These are phyloP conservation scores for Eulemur coronatus DNA, from an alignment of 2,797 vertebrate species.

Conservation along the genomic window DNA sequence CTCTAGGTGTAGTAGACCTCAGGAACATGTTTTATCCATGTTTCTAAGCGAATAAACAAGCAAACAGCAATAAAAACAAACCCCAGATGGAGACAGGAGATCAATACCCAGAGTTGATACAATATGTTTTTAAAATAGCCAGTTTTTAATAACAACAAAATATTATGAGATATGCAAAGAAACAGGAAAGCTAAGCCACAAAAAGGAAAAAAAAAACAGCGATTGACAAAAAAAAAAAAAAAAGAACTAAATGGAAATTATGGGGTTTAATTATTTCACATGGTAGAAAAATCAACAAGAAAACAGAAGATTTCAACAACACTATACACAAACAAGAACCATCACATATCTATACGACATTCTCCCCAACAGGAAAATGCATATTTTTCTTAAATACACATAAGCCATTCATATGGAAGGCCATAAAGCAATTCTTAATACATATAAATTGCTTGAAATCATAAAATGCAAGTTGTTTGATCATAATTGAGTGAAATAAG, in stretches of 20 bases:
- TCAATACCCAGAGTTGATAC: background rate
- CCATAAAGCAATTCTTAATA: background rate
- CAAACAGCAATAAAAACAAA: background rate
- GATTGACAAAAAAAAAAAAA: background rate
- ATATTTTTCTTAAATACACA: background rate
- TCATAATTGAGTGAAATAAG: background rate
- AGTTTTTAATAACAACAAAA: background rate
- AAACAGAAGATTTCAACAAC: background rate
- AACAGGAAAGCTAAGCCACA: background rate
- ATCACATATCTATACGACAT: background rate
- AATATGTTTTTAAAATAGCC: background rate
- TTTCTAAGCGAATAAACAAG: background rate
- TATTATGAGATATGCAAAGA: background rate
- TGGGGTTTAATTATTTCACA: background rate
- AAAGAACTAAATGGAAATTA: background rate
- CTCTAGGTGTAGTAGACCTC: background rate
- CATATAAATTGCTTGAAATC: background rate
- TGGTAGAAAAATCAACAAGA: background rate
- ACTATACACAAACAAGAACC: background rate
- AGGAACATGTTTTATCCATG: background rate
- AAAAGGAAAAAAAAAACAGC: background rate
- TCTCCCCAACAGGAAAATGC: background rate
- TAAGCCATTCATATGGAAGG: background rate
- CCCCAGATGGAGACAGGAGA: no score
- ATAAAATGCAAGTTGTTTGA: background rate